Percentiles rank a stretch among this genome's conserved stretches.
Conservation (phyloP, 2,888 invertebrate genomes). For the Synergus umbraculus region DNA sequence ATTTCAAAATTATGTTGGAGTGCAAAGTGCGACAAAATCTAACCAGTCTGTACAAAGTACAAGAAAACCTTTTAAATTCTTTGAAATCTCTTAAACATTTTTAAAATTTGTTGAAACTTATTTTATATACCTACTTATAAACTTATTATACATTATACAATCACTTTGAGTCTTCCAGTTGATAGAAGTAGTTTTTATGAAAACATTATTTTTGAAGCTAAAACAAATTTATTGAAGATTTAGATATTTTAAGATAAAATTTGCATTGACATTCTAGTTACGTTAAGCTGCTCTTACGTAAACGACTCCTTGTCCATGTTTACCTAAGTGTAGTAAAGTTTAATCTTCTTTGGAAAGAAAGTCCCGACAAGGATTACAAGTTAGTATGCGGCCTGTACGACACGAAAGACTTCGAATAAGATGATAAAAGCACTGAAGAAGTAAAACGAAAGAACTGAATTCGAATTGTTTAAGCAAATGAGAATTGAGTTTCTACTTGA, state of each 20-base stretch:
- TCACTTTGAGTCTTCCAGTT: no score
- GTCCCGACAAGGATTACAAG: background rate
- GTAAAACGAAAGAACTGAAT: background rate
- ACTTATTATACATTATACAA: no score
- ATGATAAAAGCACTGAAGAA: background rate
- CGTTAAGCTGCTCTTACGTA: constrained; percentile 19
- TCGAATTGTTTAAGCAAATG: background rate
- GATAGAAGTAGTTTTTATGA: no score
- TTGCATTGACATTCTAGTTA: background rate
- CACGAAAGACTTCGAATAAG: background rate
- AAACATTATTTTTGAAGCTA: no score
- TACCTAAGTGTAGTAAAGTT: constrained; percentile 14
- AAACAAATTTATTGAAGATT: no score
- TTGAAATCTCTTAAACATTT: background rate
- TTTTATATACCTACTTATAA: no score
- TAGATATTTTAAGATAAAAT: no score
- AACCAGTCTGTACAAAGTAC: constrained; percentile 38
- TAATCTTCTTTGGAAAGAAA: constrained; percentile 34
- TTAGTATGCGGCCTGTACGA: background rate
- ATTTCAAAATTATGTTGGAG: constrained; percentile 53
- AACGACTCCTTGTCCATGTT: background rate
- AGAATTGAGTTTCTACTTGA: constrained; percentile 6
- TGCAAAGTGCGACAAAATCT: constrained; percentile 42
- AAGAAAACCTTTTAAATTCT: background rate
- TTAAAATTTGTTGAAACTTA: background rate